Evolutionary conservation across 2,113 vertebrate genomes (phyloP).

Genomic region (Caranx melampygus): DNA sequence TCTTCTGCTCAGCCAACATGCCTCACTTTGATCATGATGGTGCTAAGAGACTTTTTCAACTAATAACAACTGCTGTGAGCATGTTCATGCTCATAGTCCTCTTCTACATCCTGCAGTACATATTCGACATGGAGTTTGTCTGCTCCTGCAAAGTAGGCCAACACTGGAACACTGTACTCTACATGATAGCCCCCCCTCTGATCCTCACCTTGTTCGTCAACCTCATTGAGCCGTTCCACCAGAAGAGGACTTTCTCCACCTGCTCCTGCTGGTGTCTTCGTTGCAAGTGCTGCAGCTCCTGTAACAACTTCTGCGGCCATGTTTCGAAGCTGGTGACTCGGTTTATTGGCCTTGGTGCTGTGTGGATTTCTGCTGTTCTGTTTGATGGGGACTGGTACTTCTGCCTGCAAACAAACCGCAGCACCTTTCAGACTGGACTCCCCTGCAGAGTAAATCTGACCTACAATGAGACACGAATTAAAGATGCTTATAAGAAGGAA

Average conservation of each 20-base stretch:
- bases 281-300: fast-evolving
- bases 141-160: conserved; percentile 11
- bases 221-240: not conserved
- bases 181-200: fast-evolving
- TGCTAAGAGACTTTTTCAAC: not conserved
- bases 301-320: fast-evolving
- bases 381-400: conserved; percentile 56
- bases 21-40: fast-evolving
- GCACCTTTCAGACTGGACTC: conserved; percentile 4
- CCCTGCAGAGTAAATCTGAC: conserved; percentile 28
- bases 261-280: fast-evolving
- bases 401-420: conserved; percentile 41
- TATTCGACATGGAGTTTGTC: conserved; percentile 47
- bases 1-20: not conserved
- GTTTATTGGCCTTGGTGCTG: not conserved
- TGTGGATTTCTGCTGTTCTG: conserved; percentile 32
- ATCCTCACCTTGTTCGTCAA: conserved; percentile 18
- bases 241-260: not conserved
- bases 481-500: not conserved
- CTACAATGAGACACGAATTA: not conserved
- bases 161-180: too few species aligned
- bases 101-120: conserved; percentile 37
- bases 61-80: fast-evolving
- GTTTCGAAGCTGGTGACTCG: fast-evolving
- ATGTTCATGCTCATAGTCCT: not conserved